Base-by-base conservation (phyloP, 2,888 invertebrate species). In the Stenolophus ochropezus region DNA sequence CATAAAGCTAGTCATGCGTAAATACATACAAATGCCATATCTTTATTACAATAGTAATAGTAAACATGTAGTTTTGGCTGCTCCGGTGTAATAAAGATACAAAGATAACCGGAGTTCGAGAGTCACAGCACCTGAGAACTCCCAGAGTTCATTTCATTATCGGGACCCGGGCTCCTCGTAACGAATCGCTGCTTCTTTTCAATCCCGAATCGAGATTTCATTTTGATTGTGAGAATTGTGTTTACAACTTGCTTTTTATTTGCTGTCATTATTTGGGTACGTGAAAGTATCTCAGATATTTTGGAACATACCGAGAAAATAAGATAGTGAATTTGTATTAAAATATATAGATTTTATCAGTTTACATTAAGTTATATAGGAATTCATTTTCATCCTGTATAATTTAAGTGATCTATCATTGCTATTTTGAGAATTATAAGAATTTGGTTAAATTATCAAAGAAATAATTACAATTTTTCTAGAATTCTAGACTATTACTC, bases 161-260 rank as follows among this genome's bases (percentile, higher is more conserved):
- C 27, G 5, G 14, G 14, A 56, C 20, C 56, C 11, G 20, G 33
- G 0, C 11, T 56, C 20, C 56, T 56, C 20, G 56, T 56, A 56
- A 56, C 56, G 56, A 56, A 56, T 56, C 56, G 56, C 20, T 56
- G n/a, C 18, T 56, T 56, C 56, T 56, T 56, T 56, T 56, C 56
- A 56, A 18, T 56, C 56, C 20, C 18, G 56, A 56, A 20, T 56
- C 11, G 56, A 56, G 56, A 56, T 56, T 56, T 56, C 56, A 56
- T 56, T 56, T 56, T 56, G 56, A 56, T 56, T 56, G 56, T 56
- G 56, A 56, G 56, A 56, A 56, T 56, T 56, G 20, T 56, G 56
- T 56, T 56, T 21, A 21, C 56, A 56, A 20, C 56, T 56, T 56
- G 20, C 20, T 56, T 56, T 56, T 56, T 56, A 56, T 56, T 56